Evolutionary conservation across 2,888 invertebrate genomes (phyloP), one percentile per base, ranked within the genome.

Genomic region (Lycaena phlaeas): DNA sequence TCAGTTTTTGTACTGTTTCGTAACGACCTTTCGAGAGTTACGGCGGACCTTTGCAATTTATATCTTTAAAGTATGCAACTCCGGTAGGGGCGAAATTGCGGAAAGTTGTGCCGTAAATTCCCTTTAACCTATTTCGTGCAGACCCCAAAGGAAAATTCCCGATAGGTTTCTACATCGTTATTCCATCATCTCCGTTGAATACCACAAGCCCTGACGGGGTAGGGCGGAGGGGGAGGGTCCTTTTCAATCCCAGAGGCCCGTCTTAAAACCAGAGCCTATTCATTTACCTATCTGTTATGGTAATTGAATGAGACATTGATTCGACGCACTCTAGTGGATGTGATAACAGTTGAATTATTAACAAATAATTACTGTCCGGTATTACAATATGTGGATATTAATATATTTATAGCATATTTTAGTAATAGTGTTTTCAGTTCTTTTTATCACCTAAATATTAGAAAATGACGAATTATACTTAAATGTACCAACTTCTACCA

Each of bases 261-360:
- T 59, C 72, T 69, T 68, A 68, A 69, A 72, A 66, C 71, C 68
- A 67, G 62, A 58, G 57, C 56, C 62, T 62, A 65, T 70, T 69
- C 68, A 56, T 75, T 75, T 73, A 75, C 71, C 67, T 70, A 50
- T 48, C 50, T 59, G 52, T 59, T 60, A 64, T n/a, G n/a, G n/a
- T 79, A 76, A 78, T 77, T 79, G 76, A 75, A 77, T 66, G 61
- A 65, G 66, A 69, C 73, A 71, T 75, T 73, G 68, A 74, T 52
- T 57, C 59, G 59, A 65, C 64, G 68, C 64, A 67, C 60, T 71
- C 69, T 57, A 54, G 57, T 63, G 74, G 71, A 79, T 78, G 61
- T 68, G 73, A 77, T 77, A 59, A 49, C 51, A 66, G n/a, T n/a
- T n/a, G n/a, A n/a, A n/a, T n/a, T n/a, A n/a, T n/a, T n/a, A n/a